These are phyloP conservation scores for Notiomystis cincta DNA, from an alignment of 2,113 vertebrate genomes.

Conservation along the genomic window DNA sequence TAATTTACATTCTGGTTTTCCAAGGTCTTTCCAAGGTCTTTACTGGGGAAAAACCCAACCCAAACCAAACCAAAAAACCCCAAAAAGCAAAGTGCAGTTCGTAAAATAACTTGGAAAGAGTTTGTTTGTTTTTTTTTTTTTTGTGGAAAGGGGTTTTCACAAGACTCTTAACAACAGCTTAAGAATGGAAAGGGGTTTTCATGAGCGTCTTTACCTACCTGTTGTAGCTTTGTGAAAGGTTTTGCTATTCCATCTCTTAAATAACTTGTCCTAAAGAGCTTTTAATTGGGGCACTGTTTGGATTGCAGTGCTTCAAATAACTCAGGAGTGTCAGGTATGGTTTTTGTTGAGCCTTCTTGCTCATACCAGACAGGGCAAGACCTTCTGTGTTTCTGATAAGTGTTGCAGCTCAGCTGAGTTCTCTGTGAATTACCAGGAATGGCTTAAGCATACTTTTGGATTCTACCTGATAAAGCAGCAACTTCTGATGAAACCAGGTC, in stretches of 20 bases:
- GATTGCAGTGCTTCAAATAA: neutral
- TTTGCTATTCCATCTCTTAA: neutral
- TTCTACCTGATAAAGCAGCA: neutral
- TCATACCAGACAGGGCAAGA: neutral
- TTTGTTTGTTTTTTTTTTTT: no score
- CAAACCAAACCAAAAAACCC: no score
- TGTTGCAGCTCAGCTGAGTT: neutral
- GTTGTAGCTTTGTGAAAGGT: neutral
- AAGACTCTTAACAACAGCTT: neutral
- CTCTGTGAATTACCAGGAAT: neutral
- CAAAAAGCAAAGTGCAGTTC: neutral
- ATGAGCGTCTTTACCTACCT: neutral
- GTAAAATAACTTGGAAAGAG: neutral
- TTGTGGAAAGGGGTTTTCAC: neutral
- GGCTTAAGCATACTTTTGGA: neutral
- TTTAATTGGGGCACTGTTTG: neutral
- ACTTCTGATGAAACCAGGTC: neutral
- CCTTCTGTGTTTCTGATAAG: neutral
- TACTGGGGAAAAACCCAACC: neutral
- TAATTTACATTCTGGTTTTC: slow-evolving; percentile 13
- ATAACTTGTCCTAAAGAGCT: neutral
- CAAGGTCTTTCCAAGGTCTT: neutral
- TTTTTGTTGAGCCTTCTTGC: neutral
- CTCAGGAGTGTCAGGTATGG: neutral
- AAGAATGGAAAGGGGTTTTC: neutral